These are phyloP conservation scores for Pygoscelis antarcticus DNA, from an alignment of 2,113 vertebrate genomes.

Conservation along the genomic window DNA sequence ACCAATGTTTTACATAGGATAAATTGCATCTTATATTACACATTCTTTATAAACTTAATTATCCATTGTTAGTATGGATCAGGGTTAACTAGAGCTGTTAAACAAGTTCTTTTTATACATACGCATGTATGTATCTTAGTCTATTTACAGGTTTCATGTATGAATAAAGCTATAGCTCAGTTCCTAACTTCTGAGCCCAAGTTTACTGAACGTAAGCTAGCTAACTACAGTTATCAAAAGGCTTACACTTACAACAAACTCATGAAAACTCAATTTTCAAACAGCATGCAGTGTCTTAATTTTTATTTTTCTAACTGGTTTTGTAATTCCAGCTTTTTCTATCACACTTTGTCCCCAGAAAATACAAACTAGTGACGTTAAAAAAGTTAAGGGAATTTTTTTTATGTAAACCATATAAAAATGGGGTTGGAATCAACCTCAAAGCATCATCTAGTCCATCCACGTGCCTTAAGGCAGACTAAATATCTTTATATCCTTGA, in stretches of 20 bases:
- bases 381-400: neutral
- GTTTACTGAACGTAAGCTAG: neutral
- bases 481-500: neutral
- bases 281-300: neutral
- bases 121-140: neutral
- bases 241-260: neutral
- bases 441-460: neutral
- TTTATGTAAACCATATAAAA: neutral
- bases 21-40: neutral
- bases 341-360: neutral
- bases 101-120: neutral
- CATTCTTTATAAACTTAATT: neutral
- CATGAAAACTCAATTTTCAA: neutral
- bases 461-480: neutral
- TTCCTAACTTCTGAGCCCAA: neutral
- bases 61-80: neutral
- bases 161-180: neutral
- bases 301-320: neutral
- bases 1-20: neutral
- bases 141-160: rapidly evolving
- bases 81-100: neutral
- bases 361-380: neutral
- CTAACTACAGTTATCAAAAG: neutral
- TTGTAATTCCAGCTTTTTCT: neutral
- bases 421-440: neutral